These are phyloP conservation scores for Thaumatotibia leucotreta DNA, from an alignment of 1,140 invertebrate species.

Conservation along the genomic window DNA sequence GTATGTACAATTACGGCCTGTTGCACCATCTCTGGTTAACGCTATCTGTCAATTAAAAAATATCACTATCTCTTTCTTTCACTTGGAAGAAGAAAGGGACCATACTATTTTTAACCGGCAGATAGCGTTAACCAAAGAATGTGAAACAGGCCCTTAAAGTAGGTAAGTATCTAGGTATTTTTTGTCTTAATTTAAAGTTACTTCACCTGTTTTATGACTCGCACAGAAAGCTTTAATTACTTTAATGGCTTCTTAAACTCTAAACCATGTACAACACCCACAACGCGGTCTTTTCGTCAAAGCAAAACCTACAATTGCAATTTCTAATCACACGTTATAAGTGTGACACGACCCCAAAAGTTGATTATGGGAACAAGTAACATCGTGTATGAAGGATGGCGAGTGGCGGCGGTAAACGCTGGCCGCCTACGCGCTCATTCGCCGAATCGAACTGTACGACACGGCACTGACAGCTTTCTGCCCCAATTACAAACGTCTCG, in stretches of 20 bases:
- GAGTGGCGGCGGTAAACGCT: slow-evolving; percentile 42
- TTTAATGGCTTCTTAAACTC: background rate
- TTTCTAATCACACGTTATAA: slow-evolving; percentile 65
- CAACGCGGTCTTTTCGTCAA: slow-evolving; percentile 39
- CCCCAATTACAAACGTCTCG: slow-evolving; percentile 42
- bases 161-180: too few species aligned
- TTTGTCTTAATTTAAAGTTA: too few species aligned
- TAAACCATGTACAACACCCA: slow-evolving; percentile 30
- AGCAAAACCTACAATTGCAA: slow-evolving; percentile 45
- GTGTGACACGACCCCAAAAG: slow-evolving; percentile 69
- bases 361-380: slow-evolving; percentile 70
- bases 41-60: too few species aligned
- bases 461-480: slow-evolving; percentile 51
- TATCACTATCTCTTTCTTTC: too few species aligned
- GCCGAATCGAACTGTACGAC: slow-evolving; percentile 61
- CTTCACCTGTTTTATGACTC: background rate
- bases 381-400: slow-evolving; percentile 69
- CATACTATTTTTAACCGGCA: too few species aligned
- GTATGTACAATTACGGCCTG: too few species aligned
- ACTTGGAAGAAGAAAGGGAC: too few species aligned
- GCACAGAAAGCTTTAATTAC: background rate
- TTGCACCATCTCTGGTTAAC: too few species aligned
- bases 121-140: too few species aligned
- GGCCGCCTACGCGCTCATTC: slow-evolving; percentile 62
- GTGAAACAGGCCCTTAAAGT: too few species aligned